Base-by-base conservation (phyloP, 64 coral and sea anemone genomes). In the Porites australiensis region DNA sequence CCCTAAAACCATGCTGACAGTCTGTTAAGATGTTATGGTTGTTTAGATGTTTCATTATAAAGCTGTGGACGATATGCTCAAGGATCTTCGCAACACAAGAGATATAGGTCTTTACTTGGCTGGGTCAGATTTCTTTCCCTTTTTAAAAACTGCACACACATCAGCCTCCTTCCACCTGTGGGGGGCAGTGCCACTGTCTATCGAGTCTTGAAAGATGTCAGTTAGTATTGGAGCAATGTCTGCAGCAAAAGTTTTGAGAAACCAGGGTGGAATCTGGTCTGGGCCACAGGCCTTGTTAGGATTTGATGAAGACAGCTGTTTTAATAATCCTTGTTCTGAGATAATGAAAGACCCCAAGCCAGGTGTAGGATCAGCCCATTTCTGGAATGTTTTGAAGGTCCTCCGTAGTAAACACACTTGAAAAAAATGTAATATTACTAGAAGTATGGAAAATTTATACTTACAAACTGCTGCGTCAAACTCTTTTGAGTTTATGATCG, bases 31-130 rank as follows among this genome's bases (percentile, higher is more conserved):
- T 91, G 44, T 61, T 83, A 66, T 91, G 53, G 50, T 44, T 14
- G 53, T 91, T 52, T 68, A 91, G 50, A 82, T 72, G 79, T 73
- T 83, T 91, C 75, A 81, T 90, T 15, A 90, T 61, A 79, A 79
- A 63, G 6, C 76, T 90, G 61, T 90, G 76, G 55, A 91, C 59
- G 71, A 91, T 91, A 50, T 91, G 79, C 52, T 91, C 89, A 21
- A 91, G 79, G 44, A 83, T 52, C 70, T 91, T 89, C n/a, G 87
- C 74, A 89, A 89, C 60, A 66, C 87, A 51, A 91, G 67, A 72
- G 50, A 83, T 22, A 91, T 73, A 45, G 79, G 78, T 91, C 89
- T 82, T 83, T 91, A 91, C 43, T 91, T 83, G 49, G 19, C 16
- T 70, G 61, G 65, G 65, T 91, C 79, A 70, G 58, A 64, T 91